Evolutionary conservation across 2,888 invertebrate genomes (phyloP).

Genomic region (Marronus borbonicus): DNA sequence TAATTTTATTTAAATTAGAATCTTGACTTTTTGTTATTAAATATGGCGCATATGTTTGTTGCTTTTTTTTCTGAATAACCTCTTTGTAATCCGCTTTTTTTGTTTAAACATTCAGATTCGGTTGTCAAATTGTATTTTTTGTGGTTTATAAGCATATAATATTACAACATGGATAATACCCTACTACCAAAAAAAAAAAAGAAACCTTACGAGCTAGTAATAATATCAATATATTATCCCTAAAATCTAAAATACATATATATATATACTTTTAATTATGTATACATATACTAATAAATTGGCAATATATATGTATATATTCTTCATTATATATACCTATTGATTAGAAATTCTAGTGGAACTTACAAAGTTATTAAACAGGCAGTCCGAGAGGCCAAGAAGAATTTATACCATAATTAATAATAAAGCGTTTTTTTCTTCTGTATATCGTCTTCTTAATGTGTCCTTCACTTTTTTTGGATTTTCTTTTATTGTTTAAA

Average conservation of each 20-base stretch:
- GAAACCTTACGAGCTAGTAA: slow-evolving; percentile 67
- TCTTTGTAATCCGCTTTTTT: background rate
- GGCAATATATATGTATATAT: slow-evolving; percentile 69
- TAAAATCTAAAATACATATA: slow-evolving; percentile 64
- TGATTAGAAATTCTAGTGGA: slow-evolving; percentile 68
- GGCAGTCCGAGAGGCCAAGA: slow-evolving; percentile 63
- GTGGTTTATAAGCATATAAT: slow-evolving; percentile 50
- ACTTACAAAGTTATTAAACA: slow-evolving; percentile 62
- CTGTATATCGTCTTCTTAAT: slow-evolving; percentile 1
- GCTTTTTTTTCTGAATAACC: slow-evolving; percentile 53
- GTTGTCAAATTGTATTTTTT: slow-evolving; percentile 59
- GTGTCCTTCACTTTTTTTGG: background rate
- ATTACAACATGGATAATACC: slow-evolving; percentile 59
- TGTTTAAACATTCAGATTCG: slow-evolving; percentile 62
- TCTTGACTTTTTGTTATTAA: slow-evolving; percentile 1
- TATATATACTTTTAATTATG: slow-evolving; percentile 47
- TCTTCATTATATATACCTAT: slow-evolving; percentile 44
- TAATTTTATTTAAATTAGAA: background rate
- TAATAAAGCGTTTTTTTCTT: slow-evolving; percentile 62
- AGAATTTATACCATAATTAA: slow-evolving; percentile 30
- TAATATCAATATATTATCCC: slow-evolving; percentile 68
- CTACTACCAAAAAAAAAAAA: slow-evolving; percentile 66
- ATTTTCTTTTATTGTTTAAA: slow-evolving; percentile 59
- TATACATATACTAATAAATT: slow-evolving; percentile 65
- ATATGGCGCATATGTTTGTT: background rate